Evolutionary conservation across 2,113 vertebrate genomes (phyloP).

Genomic region (Caranx ignobilis): DNA sequence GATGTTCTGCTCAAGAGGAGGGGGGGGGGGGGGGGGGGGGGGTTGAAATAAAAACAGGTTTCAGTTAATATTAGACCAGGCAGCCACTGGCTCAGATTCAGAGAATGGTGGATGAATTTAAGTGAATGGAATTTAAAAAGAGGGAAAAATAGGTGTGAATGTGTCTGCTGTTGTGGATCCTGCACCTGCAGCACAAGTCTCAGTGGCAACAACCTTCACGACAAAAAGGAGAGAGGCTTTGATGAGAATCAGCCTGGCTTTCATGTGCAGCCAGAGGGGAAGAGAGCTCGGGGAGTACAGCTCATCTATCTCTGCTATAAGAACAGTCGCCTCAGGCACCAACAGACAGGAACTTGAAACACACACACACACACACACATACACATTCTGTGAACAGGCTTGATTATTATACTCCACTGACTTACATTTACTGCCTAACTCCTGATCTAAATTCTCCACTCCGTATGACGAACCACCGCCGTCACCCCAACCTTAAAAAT

Average conservation of each 20-base stretch:
- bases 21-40: neutral
- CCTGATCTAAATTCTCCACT: constrained; percentile 40
- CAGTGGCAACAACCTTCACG: constrained; percentile 26
- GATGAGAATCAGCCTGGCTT: constrained; percentile 68
- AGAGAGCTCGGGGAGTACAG: constrained; percentile 49
- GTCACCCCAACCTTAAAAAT: constrained; percentile 59
- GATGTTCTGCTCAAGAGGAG: neutral
- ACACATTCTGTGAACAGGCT: neutral
- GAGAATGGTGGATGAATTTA: constrained; percentile 20
- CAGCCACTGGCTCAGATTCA: neutral
- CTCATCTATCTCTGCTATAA: constrained; percentile 65
- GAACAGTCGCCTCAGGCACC: constrained; percentile 48
- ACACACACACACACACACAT: constrained; percentile 36
- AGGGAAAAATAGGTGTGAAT: constrained; percentile 19
- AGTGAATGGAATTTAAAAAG: constrained; percentile 26
- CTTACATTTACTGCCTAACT: constrained; percentile 47
- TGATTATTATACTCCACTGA: constrained; percentile 48
- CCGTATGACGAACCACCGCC: constrained; percentile 43
- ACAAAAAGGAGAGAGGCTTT: constrained; percentile 65
- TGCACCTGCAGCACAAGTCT: constrained; percentile 52
- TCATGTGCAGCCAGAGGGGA: constrained; percentile 72
- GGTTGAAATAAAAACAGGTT: constrained; percentile 29
- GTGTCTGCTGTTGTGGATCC: constrained; percentile 8
- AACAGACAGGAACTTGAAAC: constrained; percentile 35
- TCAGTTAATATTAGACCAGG: constrained; percentile 20